phyloP scores from a whole-genome alignment of 1,140 invertebrate species.

The Zaprionus vittiger region DNA sequence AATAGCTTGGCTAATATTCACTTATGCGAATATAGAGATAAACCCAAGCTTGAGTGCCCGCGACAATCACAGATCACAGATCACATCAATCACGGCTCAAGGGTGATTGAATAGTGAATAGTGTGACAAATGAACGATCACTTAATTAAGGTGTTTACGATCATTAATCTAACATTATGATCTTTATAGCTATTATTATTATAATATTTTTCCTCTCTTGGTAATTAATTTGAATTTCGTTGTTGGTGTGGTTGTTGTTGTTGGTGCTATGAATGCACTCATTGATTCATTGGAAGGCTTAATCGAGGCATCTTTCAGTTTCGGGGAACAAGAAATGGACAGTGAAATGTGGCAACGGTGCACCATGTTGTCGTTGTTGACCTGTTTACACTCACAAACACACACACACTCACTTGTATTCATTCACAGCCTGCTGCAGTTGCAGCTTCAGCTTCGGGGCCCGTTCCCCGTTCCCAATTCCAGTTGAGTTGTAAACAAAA shows the following conservation, averaged over 20 bases:
- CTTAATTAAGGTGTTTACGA: constrained; percentile 27
- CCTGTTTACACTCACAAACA: constrained; percentile 38
- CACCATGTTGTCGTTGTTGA: constrained; percentile 12
- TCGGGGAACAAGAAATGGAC: constrained; percentile 30
- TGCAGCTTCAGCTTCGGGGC: constrained; percentile 5
- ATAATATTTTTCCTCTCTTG: background rate
- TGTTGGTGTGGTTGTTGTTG: constrained; percentile 4
- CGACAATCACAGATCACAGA: constrained; percentile 4
- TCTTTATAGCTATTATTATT: background rate
- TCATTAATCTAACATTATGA: constrained; percentile 42
- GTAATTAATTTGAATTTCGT: constrained; percentile 20
- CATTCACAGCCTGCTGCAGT: constrained; percentile 15
- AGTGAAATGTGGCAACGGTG: constrained; percentile 42
- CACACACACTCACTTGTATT: constrained; percentile 18
- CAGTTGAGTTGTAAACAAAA: constrained; percentile 38
- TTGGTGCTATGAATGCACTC: constrained; percentile 26
- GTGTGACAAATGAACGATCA: constrained; percentile 43
- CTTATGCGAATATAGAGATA: background rate
- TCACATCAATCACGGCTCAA: constrained; percentile 26
- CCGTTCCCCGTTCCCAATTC: constrained; percentile 28
- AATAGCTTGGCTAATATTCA: constrained; percentile 5
- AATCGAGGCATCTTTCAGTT: background rate
- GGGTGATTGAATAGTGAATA: constrained; percentile 12
- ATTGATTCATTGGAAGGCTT: constrained; percentile 21
- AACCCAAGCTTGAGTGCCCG: background rate